These are phyloP conservation scores for Drosophila sp. DNA, from an alignment of 1,140 invertebrate species.

Conservation along the genomic window DNA sequence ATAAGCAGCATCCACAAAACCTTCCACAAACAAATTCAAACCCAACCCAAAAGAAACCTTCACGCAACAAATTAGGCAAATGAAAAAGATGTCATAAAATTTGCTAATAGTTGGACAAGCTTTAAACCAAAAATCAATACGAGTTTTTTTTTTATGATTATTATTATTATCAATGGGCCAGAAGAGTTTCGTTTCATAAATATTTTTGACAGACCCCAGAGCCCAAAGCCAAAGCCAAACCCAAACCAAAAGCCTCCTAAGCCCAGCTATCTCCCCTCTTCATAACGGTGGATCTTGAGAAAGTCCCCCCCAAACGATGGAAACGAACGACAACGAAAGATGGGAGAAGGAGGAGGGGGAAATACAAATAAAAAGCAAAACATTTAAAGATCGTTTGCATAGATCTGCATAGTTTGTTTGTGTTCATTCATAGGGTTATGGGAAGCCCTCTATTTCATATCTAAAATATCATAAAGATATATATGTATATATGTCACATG, in stretches of 20 bases:
- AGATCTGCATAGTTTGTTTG: constrained; percentile 19
- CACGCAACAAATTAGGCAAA: constrained; percentile 68
- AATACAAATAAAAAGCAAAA: constrained; percentile 11
- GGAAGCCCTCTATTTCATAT: constrained; percentile 28
- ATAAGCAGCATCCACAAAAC: constrained; percentile 1
- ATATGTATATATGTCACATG: constrained; percentile 32
- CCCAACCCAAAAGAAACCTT: constrained; percentile 33
- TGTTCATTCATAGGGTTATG: constrained; percentile 26
- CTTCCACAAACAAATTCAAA: constrained; percentile 36
- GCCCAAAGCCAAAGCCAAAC: constrained; percentile 18
- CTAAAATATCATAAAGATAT: constrained; percentile 18
- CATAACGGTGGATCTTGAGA: constrained; percentile 55
- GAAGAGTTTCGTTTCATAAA: constrained; percentile 60
- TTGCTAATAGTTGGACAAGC: constrained; percentile 61
- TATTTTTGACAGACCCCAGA: constrained; percentile 41
- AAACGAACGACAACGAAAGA: neutral
- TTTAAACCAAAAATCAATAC: constrained; percentile 39
- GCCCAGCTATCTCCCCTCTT: constrained; percentile 1
- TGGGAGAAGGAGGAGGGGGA: neutral
- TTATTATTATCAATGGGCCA: constrained; percentile 37
- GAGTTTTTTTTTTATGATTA: constrained; percentile 48
- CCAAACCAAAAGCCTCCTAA: neutral
- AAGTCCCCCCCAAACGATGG: constrained; percentile 34
- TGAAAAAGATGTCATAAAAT: constrained; percentile 73
- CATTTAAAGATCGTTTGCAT: constrained; percentile 26